Base-by-base conservation (phyloP, 2,888 invertebrate genomes). In the Drosophila ustulata region DNA sequence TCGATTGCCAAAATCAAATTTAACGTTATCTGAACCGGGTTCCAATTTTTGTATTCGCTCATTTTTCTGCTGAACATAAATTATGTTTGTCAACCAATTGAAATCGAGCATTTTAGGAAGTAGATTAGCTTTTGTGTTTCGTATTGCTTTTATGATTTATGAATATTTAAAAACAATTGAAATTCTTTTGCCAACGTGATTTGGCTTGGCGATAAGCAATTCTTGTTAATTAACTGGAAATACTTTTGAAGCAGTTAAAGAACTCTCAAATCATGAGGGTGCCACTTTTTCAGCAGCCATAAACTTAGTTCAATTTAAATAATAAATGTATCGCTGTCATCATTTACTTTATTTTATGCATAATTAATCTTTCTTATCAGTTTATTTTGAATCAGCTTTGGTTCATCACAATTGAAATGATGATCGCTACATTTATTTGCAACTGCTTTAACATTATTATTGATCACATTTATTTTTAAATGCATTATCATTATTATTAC, bases 51-150 rank as follows among this genome's bases (percentile, higher is more conserved):
- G n/a, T 34, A 18, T 51, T 41, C 18, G 18, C n/a, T 9, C 23
- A 50, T 58, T 47, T 39, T 58, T 58, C 18, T 13, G 32, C 45
- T 55, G 26, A 57, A 63, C 63, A 63, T 63, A 32, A 63, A 49
- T 63, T 63, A 63, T 63, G n/a, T 47, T 57, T 57, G 63, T 63
- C 62, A 59, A 53, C 55, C 50, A 58, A 47, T 62, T 30, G 62
- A 28, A 39, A 39, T 41, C 26, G 8, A 49, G 49, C 41, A 41
- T 32, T 63, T 34, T 46, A 63, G 63, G 63, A 56, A 63, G 63
- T 63, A 37, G 63, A 32, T 61, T 3, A 39, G 49, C n/a, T 53
- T 46, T 56, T n/a, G 28, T 25, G 41, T 23, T 13, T 32, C 3
- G 39, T 39, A 6, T 49, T 26, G 9, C 11, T 58, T 50, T 32